Evolutionary conservation across 1,140 invertebrate species (phyloP), one percentile per base, ranked within the genome.

Genomic region (Drosophila subpulchrella): DNA sequence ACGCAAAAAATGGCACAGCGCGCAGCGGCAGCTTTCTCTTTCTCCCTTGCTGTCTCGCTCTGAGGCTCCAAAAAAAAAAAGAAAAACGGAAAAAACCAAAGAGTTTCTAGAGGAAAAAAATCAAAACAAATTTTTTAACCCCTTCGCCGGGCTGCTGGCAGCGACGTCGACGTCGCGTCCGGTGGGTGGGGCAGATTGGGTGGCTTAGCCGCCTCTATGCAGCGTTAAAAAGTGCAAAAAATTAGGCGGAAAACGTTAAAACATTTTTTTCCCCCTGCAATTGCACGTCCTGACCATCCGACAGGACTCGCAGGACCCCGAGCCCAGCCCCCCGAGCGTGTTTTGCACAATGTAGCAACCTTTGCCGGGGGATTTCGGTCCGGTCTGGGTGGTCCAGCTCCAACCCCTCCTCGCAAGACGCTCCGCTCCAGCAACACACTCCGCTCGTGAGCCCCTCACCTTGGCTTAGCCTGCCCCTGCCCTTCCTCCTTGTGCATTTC

Each of bases 61-160:
- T 20, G 60, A 57, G 57, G 41, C 58, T 66, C 73, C 75, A 79
- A 83, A 79, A 84, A 65, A 80, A 60, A 72, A 54, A 68, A 61
- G 24, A 20, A 1, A 59, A 66, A 61, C 57, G 6, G 12, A 74
- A 77, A 67, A 54, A 57, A 39, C 12, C 27, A 24, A 15, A 48
- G 50, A 53, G 15, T 44, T 54, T 56, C 75, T 83, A 83, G 63
- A 56, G 72, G 72, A 71, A 89, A 89, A 79, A 88, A 88, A 83
- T 89, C 84, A 89, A 86, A 86, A 86, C 79, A 86, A 76, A 66
- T 82, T 86, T 88, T 88, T 89, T 88, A 88, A 88, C 84, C 84
- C 84, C 84, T 88, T 89, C 84, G 55, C 55, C 27, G 34, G 36
- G 56, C 79, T 62, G 46, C 36, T 42, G 27, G 70, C 75, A 65